Evolutionary conservation across 1,140 invertebrate genomes (phyloP), one percentile per base, ranked within the genome.

Genomic region (Gerris buenoi): DNA sequence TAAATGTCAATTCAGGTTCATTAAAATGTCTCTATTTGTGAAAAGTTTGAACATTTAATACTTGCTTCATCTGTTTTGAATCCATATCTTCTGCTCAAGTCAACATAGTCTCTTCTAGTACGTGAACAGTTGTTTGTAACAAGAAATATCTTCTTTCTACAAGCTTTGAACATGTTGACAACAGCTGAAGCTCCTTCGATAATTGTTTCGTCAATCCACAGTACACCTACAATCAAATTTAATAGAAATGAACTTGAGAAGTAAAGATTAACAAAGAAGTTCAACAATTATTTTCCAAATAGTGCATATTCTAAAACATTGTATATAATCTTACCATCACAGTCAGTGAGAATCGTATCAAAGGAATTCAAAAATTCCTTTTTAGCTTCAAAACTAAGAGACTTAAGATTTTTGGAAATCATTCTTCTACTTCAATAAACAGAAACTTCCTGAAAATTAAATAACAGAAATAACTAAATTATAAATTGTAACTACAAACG

Each of bases 101-200:
- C 74, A 2, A 87, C 79, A 75, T 93, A 88, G 71, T 94, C 86
- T 60, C 84, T 79, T 66, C 90, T 81, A 0, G 89, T 88, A 79
- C 91, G 94, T 2, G 89, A 92, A 27, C 91, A 93, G 77, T 97
- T 98, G 76, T 98, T 98, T 2, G 94, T 97, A 0, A 96, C 85
- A 76, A 89, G 95, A 76, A 91, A 93, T 66, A 96, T 84, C 75
- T 82, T 85, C 77, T 97, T 97, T 2, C 90, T 91, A 22, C 85
- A 64, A 65, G 82, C 78, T 60, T 84, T 81, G 3, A 95, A 84
- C 58, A 79, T 80, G 73, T 89, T 88, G 68, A 95, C 80, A 2
- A 86, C 82, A 62, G 88, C 83, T 15, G 83, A 80, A 3, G 91
- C 83, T 2, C 87, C 85, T n/a, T 80, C 74, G 58, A 93, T 83